These are phyloP conservation scores for Cebidichthys violaceus DNA, from an alignment of 2,113 vertebrate species.

Conservation along the genomic window DNA sequence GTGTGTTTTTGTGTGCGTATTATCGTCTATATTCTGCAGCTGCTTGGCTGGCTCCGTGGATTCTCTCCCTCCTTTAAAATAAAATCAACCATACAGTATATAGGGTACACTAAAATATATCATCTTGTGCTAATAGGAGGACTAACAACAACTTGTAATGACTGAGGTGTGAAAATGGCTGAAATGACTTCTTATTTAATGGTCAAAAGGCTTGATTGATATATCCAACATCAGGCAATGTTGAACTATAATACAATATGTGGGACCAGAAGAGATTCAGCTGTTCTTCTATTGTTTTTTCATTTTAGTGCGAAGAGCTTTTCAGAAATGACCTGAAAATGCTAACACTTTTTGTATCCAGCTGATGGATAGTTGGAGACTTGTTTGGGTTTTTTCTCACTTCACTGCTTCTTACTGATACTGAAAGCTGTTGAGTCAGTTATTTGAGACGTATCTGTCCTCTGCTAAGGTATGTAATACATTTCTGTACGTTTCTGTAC, in stretches of 20 bases:
- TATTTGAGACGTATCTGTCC: too few relatives aligned
- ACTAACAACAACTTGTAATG: background rate
- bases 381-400: background rate
- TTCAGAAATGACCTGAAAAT: background rate
- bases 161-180: background rate
- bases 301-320: background rate
- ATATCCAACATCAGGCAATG: background rate
- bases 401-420: background rate
- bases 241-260: background rate
- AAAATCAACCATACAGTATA: background rate
- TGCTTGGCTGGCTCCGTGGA: slow-evolving; percentile 1
- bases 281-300: background rate
- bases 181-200: background rate
- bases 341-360: background rate
- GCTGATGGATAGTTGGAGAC: background rate
- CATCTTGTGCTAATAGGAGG: background rate
- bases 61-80: slow-evolving; percentile 3
- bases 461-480: too few relatives aligned
- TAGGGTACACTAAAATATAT: background rate
- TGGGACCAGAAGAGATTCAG: background rate
- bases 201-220: background rate
- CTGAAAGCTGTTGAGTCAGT: background rate
- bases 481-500: background rate
- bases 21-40: background rate
- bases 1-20: slow-evolving; percentile 21